Conservation (phyloP, 2,888 invertebrate genomes). For the Eubasilissa splendida region DNA sequence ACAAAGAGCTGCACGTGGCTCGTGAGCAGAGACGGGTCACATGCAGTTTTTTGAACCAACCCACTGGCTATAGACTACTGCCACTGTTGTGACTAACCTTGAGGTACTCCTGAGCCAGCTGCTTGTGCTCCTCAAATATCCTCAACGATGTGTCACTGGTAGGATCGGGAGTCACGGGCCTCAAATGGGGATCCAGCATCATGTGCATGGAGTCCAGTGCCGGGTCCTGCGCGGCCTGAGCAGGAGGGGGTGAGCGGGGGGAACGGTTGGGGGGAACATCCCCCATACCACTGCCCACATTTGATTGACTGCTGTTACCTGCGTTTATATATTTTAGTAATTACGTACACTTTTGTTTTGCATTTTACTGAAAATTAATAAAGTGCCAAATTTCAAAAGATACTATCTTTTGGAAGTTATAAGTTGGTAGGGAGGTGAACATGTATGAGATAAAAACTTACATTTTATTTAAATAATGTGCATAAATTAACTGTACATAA, state of each 20-base stretch:
- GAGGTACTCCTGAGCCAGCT: constrained; percentile 90
- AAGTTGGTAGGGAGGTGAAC: too few relatives aligned
- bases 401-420: too few relatives aligned
- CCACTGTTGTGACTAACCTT: constrained; percentile 67
- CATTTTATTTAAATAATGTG: too few relatives aligned
- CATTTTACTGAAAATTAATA: too few relatives aligned
- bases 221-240: constrained; percentile 68
- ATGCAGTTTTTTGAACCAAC: too few relatives aligned
- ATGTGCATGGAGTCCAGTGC: constrained; percentile 81
- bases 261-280: constrained; percentile 30
- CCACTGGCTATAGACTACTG: too few relatives aligned
- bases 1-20: too few relatives aligned
- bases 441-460: too few relatives aligned
- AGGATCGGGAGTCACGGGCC: constrained; percentile 89
- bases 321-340: not conserved
- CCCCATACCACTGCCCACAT: constrained; percentile 14
- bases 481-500: too few relatives aligned
- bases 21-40: too few relatives aligned
- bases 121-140: constrained; percentile 91
- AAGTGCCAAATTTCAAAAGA: too few relatives aligned
- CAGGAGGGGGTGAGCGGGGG: constrained; percentile 48
- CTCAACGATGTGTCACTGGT: constrained; percentile 84
- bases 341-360: too few relatives aligned
- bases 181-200: constrained; percentile 85
- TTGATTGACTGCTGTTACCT: constrained; percentile 67